These are phyloP conservation scores for Mechanitis mazaeus DNA, from an alignment of 2,888 invertebrate species.

Conservation along the genomic window DNA sequence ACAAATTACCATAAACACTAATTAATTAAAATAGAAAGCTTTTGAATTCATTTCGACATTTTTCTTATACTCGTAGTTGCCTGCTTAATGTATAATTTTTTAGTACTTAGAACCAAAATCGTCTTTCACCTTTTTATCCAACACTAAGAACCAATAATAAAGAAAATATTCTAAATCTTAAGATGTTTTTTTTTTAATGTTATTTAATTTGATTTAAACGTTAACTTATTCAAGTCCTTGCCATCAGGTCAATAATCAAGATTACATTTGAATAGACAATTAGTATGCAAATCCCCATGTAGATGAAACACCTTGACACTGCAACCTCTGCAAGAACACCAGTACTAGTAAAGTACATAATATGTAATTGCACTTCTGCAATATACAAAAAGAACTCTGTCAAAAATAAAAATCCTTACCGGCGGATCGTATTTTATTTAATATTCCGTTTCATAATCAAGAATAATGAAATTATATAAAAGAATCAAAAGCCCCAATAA, in stretches of 20 bases:
- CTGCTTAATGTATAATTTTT: too few relatives aligned
- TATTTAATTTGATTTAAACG: not conserved
- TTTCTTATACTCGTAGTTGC: too few relatives aligned
- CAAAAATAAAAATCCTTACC: conserved; percentile 39
- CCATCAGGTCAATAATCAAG: not conserved
- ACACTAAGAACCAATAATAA: too few relatives aligned
- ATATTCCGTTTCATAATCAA: too few relatives aligned
- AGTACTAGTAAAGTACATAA: conserved; percentile 55
- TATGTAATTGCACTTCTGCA: conserved; percentile 47
- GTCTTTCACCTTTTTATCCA: too few relatives aligned
- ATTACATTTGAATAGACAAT: conserved; percentile 1
- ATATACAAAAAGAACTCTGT: conserved; percentile 46
- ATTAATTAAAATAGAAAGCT: too few relatives aligned
- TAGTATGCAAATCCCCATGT: not conserved
- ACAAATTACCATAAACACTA: too few relatives aligned
- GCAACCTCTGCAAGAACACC: conserved; percentile 45
- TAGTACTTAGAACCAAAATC: too few relatives aligned
- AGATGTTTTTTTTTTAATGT: too few relatives aligned
- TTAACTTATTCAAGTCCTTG: not conserved
- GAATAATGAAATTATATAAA: not conserved
- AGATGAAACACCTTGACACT: conserved; percentile 59
- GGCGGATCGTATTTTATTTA: too few relatives aligned
- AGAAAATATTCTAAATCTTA: too few relatives aligned
- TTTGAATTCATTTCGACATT: too few relatives aligned
- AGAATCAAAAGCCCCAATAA: conserved; percentile 1